These are phyloP conservation scores for Brachionus angularis DNA, from an alignment of 1,140 invertebrate species.

Conservation along the genomic window DNA sequence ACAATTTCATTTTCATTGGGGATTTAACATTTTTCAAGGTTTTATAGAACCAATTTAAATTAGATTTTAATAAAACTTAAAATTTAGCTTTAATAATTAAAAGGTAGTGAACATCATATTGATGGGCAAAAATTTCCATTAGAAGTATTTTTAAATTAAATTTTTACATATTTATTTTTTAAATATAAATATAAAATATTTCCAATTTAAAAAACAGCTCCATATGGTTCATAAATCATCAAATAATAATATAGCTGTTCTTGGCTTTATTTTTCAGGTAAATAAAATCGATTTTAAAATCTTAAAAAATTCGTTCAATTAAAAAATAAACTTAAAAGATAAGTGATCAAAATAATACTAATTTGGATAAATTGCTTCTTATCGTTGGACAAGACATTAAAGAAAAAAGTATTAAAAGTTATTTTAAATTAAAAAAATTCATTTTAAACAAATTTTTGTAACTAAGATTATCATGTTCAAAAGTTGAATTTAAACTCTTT, in stretches of 20 bases:
- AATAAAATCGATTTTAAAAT: no score
- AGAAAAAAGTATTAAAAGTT: background rate
- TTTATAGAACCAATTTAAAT: no score
- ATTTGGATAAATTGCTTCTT: background rate
- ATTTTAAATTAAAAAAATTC: background rate
- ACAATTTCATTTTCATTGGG: constrained; percentile 44
- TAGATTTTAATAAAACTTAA: no score
- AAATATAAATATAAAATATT: background rate
- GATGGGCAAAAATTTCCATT: constrained; percentile 40
- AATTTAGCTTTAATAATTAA: no score
- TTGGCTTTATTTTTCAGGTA: constrained; percentile 29
- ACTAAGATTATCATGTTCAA: background rate
- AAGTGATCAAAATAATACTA: background rate
- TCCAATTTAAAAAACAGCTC: no score
- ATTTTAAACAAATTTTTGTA: background rate
- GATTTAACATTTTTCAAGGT: constrained; percentile 39
- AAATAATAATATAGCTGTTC: background rate
- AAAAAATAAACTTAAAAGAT: background rate
- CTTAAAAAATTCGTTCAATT: background rate
- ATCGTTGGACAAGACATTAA: background rate
- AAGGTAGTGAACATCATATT: constrained; percentile 6
- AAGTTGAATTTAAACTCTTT: background rate
- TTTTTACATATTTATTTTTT: background rate
- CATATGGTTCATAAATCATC: constrained; percentile 6
- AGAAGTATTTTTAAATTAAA: background rate